Evolutionary conservation across 2,888 invertebrate genomes (phyloP).

Genomic region (Tipula lateralis): DNA sequence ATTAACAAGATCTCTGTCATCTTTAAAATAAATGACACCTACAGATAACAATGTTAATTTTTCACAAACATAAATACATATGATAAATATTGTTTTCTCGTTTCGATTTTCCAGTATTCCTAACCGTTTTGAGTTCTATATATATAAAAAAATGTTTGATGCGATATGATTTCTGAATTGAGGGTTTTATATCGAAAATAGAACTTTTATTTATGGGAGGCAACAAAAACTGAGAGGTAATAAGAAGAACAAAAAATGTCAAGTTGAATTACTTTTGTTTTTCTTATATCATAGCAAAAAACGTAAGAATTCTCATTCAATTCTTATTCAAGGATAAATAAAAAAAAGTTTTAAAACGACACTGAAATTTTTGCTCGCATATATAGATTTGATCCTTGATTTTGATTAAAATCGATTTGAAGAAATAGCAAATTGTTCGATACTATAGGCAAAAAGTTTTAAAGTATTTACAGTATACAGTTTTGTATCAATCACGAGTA

Average conservation of each 20-base stretch:
- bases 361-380: not conserved
- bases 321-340: not conserved
- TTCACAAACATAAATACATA: not conserved
- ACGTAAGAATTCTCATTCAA: not conserved
- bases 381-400: constrained; percentile 24
- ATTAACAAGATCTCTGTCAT: not conserved
- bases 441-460: not conserved
- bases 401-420: constrained; percentile 14
- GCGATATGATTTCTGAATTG: not conserved
- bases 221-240: not conserved
- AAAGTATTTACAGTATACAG: not conserved
- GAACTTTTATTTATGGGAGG: not conserved
- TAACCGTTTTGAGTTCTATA: not conserved
- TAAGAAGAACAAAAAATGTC: not conserved
- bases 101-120: not conserved
- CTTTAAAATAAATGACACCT: not conserved
- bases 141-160: not conserved
- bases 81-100: not conserved
- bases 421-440: not conserved
- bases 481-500: not conserved
- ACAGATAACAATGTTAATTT: not conserved
- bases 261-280: not conserved
- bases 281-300: not conserved
- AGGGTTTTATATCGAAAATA: not conserved
- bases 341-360: not conserved